Evolutionary conservation across 2,888 invertebrate genomes (phyloP), one percentile per base, ranked within the genome.

Genomic region (Sericinus montela): DNA sequence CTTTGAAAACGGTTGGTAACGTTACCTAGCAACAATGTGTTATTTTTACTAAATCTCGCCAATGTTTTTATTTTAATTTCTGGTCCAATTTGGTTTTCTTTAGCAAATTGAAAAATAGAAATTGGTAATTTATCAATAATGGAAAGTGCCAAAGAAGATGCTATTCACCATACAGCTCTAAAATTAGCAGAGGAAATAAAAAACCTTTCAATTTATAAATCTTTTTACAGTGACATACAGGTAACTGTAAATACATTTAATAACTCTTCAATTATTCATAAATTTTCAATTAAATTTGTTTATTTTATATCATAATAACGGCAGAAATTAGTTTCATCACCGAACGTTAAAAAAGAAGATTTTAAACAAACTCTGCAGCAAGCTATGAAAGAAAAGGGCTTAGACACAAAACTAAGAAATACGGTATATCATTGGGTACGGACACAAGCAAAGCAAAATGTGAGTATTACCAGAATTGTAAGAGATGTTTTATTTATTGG

Each of bases 391-490:
- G 91, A 91, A 53, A 93, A 93, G 53, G 95, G 95, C 3, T 85
- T 96, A 62, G 96, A 97, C 69, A 94, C 94, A 3, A 94, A 95
- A 73, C 90, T 97, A 51, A 91, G 95, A 59, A 97, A 97, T 68
- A 94, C 95, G 51, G 93, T 97, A 41, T 96, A 93, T 78, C 95
- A 95, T 75, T 94, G 94, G 93, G 91, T 94, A 56, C 92, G 94
- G 51, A 78, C 84, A 45, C 89, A 89, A 52, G 81, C 67, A 58
- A 89, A 88, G 65, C 78, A 83, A 59, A 83, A 72, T 56, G 88
- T 87, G 67, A 77, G 83, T 62, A 14, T 9, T 10, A 19, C 19
- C 19, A 19, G 19, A 19, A 19, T 5, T 3, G 4, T 25, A 25
- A 25, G 25, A 5, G 8, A 25, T 8, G 8, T 25, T 25, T 25